phyloP scores from a whole-genome alignment of 1,140 invertebrate genomes.

The Eupeodes corollae region DNA sequence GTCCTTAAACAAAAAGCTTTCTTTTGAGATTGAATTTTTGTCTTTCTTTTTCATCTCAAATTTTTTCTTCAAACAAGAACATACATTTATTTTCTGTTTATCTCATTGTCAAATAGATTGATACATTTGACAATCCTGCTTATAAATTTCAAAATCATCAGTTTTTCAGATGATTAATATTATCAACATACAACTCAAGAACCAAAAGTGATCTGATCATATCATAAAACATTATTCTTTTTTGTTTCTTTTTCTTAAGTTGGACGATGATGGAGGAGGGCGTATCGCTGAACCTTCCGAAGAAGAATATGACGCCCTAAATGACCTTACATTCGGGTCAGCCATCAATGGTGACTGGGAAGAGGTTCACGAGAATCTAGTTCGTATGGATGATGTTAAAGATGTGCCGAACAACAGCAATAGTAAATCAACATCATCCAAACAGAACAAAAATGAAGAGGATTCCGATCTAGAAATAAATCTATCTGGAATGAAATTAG shows the following conservation, averaged over 20 bases:
- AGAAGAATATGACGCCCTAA: conserved; percentile 78
- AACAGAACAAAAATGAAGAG: conserved; percentile 11
- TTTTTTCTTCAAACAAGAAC: too few species aligned
- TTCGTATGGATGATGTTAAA: conserved; percentile 19
- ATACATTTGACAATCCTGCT: too few species aligned
- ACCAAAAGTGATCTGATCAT: not conserved
- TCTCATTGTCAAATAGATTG: too few species aligned
- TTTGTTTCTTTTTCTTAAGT: conserved; percentile 1
- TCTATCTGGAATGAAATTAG: conserved; percentile 45
- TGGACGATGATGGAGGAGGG: conserved; percentile 47
- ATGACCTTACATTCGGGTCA: conserved; percentile 80
- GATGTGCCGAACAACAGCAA: conserved; percentile 12
- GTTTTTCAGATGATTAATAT: too few species aligned
- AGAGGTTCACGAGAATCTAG: conserved; percentile 35
- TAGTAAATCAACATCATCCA: conserved; percentile 7
- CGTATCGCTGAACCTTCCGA: conserved; percentile 52
- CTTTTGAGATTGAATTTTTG: too few species aligned
- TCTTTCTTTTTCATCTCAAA: too few species aligned
- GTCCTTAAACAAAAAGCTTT: too few species aligned
- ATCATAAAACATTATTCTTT: not conserved
- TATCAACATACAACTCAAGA: too few species aligned
- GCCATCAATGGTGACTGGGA: conserved; percentile 61
- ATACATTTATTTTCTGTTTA: too few species aligned
- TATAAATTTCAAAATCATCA: too few species aligned
- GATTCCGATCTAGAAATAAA: conserved; percentile 36